phyloP scores from a whole-genome alignment of 2,797 vertebrate species.

The Sandelia bainsii region DNA sequence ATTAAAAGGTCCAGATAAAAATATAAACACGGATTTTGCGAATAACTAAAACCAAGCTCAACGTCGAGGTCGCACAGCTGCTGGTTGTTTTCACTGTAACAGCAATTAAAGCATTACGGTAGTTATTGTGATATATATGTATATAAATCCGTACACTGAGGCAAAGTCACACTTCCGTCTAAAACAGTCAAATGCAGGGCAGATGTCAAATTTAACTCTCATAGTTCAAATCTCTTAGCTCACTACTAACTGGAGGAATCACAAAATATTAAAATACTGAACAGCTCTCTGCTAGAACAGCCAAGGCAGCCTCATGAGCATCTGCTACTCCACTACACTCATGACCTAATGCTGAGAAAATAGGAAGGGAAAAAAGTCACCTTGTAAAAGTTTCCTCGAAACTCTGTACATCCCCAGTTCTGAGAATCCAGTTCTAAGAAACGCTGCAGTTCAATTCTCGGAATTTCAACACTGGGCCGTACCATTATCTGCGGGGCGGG shows the following conservation, averaged over 20 bases:
- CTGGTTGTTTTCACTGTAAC: neutral
- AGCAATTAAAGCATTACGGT: neutral
- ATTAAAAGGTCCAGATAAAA: neutral
- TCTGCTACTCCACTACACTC: slow-evolving; percentile 47
- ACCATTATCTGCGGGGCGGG: slow-evolving; percentile 81
- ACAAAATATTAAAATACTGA: neutral
- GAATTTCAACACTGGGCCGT: slow-evolving; percentile 92
- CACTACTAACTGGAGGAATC: slow-evolving; percentile 9
- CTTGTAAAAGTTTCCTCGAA: slow-evolving; percentile 99
- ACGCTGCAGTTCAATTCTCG: slow-evolving; percentile 94
- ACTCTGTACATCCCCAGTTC: slow-evolving; percentile 95
- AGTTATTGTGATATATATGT: too few relatives aligned
- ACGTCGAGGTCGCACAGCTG: neutral
- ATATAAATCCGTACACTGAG: neutral
- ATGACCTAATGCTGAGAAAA: slow-evolving; percentile 77
- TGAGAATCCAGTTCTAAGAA: slow-evolving; percentile 99
- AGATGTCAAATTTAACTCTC: slow-evolving; percentile 33
- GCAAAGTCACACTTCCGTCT: slow-evolving; percentile 18
- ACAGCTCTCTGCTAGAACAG: slow-evolving; percentile 36
- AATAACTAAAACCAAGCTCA: rapidly evolving
- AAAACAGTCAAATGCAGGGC: slow-evolving; percentile 3
- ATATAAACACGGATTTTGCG: neutral
- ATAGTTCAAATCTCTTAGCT: slow-evolving; percentile 21
- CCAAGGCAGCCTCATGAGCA: slow-evolving; percentile 11
- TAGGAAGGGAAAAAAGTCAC: slow-evolving; percentile 92